Evolutionary conservation across 2,113 vertebrate species (phyloP).

Genomic region (Aramus guarauna): DNA sequence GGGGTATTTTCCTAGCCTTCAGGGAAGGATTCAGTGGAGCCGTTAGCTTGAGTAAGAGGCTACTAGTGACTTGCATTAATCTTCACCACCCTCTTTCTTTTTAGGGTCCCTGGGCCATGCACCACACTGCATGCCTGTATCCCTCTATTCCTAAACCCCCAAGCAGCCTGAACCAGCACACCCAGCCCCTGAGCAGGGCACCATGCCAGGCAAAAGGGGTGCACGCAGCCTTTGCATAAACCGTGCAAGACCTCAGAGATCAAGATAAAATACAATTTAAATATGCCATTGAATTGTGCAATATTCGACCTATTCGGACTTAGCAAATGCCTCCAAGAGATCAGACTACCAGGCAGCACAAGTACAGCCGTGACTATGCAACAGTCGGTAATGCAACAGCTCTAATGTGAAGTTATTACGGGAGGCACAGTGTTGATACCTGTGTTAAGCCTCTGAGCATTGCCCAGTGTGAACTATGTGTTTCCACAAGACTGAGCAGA

Average conservation of each 20-base stretch:
- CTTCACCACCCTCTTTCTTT: not conserved
- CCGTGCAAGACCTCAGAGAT: not conserved
- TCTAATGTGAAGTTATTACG: slow-evolving; percentile 55
- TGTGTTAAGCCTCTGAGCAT: slow-evolving; percentile 58
- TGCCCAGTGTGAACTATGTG: slow-evolving; percentile 62
- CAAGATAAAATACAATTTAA: not conserved
- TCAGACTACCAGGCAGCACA: not conserved
- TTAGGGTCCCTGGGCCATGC: not conserved
- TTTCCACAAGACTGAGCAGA: slow-evolving; percentile 69
- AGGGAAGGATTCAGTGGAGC: not conserved
- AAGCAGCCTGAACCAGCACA: not conserved
- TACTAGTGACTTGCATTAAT: not conserved
- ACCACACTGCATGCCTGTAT: not conserved
- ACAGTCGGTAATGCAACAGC: slow-evolving; percentile 9
- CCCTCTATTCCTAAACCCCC: not conserved
- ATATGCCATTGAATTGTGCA: not conserved
- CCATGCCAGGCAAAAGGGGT: not conserved
- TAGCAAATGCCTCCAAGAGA: not conserved
- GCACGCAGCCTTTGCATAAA: not conserved
- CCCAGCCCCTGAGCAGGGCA: not conserved
- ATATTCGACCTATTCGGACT: not conserved
- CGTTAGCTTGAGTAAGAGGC: not conserved
- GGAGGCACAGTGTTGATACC: slow-evolving; percentile 43
- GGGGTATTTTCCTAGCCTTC: not conserved
- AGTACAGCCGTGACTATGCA: not conserved